Base-by-base conservation (phyloP, 2,888 invertebrate genomes). In the Apamea crenata region DNA sequence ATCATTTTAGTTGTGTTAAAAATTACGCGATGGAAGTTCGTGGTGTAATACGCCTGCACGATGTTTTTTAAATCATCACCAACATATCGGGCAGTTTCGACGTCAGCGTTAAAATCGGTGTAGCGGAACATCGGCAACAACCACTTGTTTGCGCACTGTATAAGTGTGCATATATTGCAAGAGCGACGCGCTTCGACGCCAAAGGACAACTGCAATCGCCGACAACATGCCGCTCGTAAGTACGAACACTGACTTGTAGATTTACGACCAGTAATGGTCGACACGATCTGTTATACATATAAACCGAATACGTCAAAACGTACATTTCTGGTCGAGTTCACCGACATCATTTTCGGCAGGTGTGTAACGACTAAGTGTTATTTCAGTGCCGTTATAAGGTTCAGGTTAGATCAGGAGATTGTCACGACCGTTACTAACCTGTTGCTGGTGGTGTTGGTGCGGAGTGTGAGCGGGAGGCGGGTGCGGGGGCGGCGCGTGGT, bases 381-480 rank as follows among this genome's bases (percentile, higher is more conserved):
- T 44, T 65, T 16, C 16, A 56, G 18, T 40, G 29, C 29, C 29
- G 1, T 66, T 44, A 16, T 50, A 50, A 32, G 14, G 53, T 56
- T 63, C 21, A 29, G 29, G n/a, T 21, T 32, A n/a, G 36, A 21
- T 50, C n/a, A 44, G 1, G 12, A 56, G 5, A 70, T 29, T 50
- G 16, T 79, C 5, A n/a, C 10, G 16, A 44, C 53, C 16, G n/a
- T 65, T 29, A 72, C 72, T 77, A 68, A 85, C 85, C 85, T 85
- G 85, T 87, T 96, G 91, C 86, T 96, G 96, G 88, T 96, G 96
- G 56, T 85, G 83, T 80, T 79, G 83, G 61, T 81, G 84, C 69
- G 94, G 95, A 78, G 94, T 94, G 92, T 94, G 94, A 81, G 94
- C 89, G 84, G 94, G 95, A 86, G 93, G 94, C 85, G 92, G 94